Conservation (phyloP, 1,140 invertebrate species). For the Eupeodes corollae region DNA sequence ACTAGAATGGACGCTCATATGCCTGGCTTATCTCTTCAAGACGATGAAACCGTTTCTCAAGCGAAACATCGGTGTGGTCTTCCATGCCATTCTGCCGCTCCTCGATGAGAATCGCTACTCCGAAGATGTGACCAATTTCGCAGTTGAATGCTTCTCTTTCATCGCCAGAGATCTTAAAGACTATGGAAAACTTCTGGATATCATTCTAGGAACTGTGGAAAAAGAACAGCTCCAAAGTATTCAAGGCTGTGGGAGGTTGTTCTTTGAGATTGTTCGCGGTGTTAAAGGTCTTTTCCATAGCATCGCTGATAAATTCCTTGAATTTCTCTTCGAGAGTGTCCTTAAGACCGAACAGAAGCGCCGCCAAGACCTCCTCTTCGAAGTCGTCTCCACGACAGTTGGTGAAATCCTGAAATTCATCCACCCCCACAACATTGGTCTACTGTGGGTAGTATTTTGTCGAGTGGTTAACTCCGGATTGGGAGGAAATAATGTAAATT, state of each 20-base stretch:
- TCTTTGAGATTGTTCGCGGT: conserved; percentile 78
- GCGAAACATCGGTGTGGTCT: conserved; percentile 62
- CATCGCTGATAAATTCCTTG: conserved; percentile 53
- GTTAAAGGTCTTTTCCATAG: conserved; percentile 72
- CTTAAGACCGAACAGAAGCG: conserved; percentile 42
- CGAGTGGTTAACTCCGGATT: not conserved
- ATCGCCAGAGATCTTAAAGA: conserved; percentile 78
- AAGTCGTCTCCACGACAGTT: conserved; percentile 50
- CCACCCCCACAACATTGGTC: conserved; percentile 44
- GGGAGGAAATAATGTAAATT: conserved; percentile 2
- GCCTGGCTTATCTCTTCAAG: conserved; percentile 82
- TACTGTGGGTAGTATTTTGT: conserved; percentile 44
- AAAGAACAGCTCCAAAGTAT: conserved; percentile 53
- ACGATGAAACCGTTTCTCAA: conserved; percentile 71
- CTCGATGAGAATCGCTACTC: conserved; percentile 56
- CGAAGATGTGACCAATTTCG: conserved; percentile 79
- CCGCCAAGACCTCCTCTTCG: conserved; percentile 45
- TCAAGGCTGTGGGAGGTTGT: conserved; percentile 63
- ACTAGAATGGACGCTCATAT: conserved; percentile 70
- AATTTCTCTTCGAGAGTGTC: conserved; percentile 44
- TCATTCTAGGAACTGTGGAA: conserved; percentile 56
- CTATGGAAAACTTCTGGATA: conserved; percentile 58
- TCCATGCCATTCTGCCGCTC: conserved; percentile 62
- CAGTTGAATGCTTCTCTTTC: conserved; percentile 89
- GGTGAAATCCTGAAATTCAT: conserved; percentile 46